Evolutionary conservation across 2,113 vertebrate species (phyloP).

Genomic region (Strix aluco): DNA sequence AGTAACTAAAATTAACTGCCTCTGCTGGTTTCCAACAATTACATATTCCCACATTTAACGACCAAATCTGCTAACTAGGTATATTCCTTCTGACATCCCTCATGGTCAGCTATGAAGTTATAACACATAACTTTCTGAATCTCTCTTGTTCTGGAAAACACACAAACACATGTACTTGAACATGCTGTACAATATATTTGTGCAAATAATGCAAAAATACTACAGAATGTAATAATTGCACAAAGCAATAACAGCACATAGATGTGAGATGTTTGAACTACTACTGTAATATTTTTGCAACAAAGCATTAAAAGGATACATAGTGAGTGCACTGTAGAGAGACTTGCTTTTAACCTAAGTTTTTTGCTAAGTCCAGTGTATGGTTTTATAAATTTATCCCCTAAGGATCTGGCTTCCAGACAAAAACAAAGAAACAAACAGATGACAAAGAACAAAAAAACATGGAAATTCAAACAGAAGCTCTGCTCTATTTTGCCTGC

Average conservation of each 20-base stretch:
- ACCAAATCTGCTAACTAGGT: neutral
- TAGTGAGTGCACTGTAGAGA: neutral
- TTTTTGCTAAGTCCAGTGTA: neutral
- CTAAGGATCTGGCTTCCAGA: conserved; percentile 19
- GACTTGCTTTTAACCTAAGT: neutral
- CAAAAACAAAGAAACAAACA: conserved; percentile 56
- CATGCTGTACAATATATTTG: neutral
- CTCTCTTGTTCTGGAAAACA: neutral
- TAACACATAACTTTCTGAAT: neutral
- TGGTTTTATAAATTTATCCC: neutral
- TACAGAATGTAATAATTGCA: neutral
- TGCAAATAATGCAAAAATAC: neutral
- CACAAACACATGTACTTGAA: neutral
- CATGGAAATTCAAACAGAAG: neutral
- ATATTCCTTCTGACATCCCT: neutral
- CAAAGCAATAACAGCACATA: neutral
- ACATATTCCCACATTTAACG: neutral
- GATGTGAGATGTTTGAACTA: neutral
- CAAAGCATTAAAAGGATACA: conserved; percentile 8
- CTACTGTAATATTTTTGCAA: neutral
- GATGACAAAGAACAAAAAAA: conserved; percentile 20
- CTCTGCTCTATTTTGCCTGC: conserved; percentile 11
- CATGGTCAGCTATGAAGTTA: neutral
- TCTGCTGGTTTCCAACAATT: neutral
- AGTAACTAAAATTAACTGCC: conserved; percentile 10